phyloP scores from a whole-genome alignment of 2,113 vertebrate genomes.

The Meles meles region DNA sequence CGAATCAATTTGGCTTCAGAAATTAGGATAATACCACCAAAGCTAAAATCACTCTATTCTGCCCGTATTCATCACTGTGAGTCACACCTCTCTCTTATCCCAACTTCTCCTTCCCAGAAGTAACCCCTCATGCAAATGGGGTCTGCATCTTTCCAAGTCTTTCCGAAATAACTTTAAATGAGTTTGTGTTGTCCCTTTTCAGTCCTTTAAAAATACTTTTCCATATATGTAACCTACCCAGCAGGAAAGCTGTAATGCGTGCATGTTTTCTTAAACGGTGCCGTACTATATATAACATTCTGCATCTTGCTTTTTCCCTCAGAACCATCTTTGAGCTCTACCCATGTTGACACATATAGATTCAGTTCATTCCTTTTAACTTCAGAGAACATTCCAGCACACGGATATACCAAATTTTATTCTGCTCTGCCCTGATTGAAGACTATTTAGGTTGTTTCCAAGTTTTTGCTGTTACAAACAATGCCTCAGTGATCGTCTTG shows the following conservation, averaged over 20 bases:
- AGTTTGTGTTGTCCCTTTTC: constrained; percentile 55
- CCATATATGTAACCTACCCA: constrained; percentile 27
- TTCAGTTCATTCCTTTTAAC: constrained; percentile 32
- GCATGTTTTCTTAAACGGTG: constrained; percentile 51
- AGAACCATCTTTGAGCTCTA: constrained; percentile 46
- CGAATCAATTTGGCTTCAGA: not conserved
- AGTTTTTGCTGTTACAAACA: not conserved
- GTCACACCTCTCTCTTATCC: not conserved
- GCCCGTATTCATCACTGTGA: not conserved
- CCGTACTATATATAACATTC: constrained; percentile 39
- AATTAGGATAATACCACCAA: not conserved
- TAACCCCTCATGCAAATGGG: constrained; percentile 26
- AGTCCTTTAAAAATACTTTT: constrained; percentile 59
- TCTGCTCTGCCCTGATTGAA: not conserved
- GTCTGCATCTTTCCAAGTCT: constrained; percentile 36
- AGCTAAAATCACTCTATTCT: not conserved
- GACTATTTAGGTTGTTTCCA: not conserved
- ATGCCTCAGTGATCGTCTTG: not conserved
- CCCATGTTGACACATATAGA: constrained; percentile 44
- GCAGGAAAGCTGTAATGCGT: not conserved
- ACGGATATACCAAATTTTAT: not conserved
- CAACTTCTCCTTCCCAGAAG: not conserved
- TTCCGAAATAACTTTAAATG: constrained; percentile 58
- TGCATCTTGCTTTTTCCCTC: constrained; percentile 22
- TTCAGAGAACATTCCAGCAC: constrained; percentile 29